Percentiles rank a stretch among this genome's conserved stretches.
phyloP scores from a whole-genome alignment of 2,797 vertebrate genomes.

The Taenioides sp. region DNA sequence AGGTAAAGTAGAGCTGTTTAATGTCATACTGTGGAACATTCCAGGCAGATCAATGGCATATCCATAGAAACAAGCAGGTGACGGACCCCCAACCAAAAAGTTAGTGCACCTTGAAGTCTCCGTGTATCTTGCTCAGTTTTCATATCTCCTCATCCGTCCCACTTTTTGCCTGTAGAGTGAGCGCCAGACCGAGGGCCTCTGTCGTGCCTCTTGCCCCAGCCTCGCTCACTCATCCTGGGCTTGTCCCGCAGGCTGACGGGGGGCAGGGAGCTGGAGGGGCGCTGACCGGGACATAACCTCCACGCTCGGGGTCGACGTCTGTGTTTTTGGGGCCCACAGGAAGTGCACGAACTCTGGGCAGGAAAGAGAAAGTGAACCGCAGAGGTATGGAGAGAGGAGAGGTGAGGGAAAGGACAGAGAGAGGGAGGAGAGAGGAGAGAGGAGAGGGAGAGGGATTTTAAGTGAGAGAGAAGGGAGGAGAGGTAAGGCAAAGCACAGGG shows the following conservation, averaged over 20 bases:
- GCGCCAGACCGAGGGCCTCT: neutral
- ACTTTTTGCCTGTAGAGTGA: neutral
- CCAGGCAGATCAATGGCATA: too few species aligned
- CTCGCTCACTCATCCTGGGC: conserved; percentile 23
- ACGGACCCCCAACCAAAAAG: too few species aligned
- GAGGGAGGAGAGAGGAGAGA: conserved; percentile 8
- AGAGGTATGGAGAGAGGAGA: conserved; percentile 31
- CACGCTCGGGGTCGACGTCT: conserved; percentile 30
- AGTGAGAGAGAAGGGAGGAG: neutral
- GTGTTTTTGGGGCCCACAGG: conserved; percentile 49
- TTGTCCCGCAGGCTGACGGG: conserved; percentile 51
- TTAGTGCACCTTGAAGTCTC: neutral
- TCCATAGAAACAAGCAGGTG: too few species aligned
- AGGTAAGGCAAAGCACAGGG: neutral
- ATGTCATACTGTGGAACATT: too few species aligned
- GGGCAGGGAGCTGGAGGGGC: conserved; percentile 45
- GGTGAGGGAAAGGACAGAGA: conserved; percentile 53
- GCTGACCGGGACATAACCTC: conserved; percentile 54
- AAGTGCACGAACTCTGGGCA: conserved; percentile 74
- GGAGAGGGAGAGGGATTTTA: neutral
- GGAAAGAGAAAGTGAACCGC: conserved; percentile 66
- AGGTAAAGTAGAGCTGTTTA: too few species aligned
- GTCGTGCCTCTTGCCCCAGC: conserved; percentile 47
- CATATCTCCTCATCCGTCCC: neutral
- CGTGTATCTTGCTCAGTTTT: neutral